Base-by-base conservation (phyloP, 2,797 vertebrate species). In the Microchirus variegatus region DNA sequence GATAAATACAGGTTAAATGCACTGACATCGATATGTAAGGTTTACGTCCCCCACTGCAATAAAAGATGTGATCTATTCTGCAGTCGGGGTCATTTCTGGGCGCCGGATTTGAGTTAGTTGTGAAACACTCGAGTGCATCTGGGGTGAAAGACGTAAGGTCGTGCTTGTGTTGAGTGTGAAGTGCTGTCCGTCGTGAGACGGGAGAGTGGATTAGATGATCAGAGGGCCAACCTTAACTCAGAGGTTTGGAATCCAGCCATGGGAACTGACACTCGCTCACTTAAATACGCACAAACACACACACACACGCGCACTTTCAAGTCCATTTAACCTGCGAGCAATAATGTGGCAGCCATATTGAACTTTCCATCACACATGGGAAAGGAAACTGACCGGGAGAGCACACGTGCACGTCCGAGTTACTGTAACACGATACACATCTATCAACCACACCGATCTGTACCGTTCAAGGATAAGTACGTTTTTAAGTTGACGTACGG, bases 321-420 rank as follows among this genome's bases (percentile, higher is more conserved):
- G 53, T 67, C 65, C 77, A 81, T 87, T 87, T 82, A 82, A 80
- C 63, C 61, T 64, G 61, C 70, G 75, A 82, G 70, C 80, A 80
- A 82, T 82, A 80, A 77, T 85, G 65, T 76, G 77, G 80, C 58
- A 18, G 65, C 70, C 71, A 80, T 60, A 16, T 63, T 80, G 62
- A 71, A 75, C 48, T 82, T 66, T 66, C 78, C 64, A 77, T 80
- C 76, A 81, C 62, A 54, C 63, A 68, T 43, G 63, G 69, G 75
- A 77, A 69, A 51, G 67, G 53, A 75, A 70, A 63, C 50, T 48
- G 75, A 74, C 41, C 66, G 63, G 68, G 76, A 9, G 53, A 78
- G 66, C 54, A 59, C 71, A 72, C 70, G 68, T 64, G 63, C 66
- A 52, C 66, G 48, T 58, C 42, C 74, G 63, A 70, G 46, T 59